Evolutionary conservation across 1,140 invertebrate species (phyloP), one percentile per base, ranked within the genome.

Genomic region (Eufriesea mexicana): DNA sequence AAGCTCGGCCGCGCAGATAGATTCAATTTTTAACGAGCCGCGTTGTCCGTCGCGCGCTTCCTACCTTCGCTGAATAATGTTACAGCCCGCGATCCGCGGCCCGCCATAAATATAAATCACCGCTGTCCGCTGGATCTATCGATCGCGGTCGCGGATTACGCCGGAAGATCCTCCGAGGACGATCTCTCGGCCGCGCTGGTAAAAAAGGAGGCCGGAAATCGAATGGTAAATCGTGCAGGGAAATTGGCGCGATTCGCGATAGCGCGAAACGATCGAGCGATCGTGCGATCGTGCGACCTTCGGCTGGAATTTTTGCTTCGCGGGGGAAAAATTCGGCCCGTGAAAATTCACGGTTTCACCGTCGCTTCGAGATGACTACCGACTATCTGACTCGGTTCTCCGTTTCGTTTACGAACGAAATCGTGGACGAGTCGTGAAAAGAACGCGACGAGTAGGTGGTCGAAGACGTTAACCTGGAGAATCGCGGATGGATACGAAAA

Each of bases 1-100:
- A 91, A 89, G 91, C 89, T 74, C 88, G 83, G 45, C 74, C 86
- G 88, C 87, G 89, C 89, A 92, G 92, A 91, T 90, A 89, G 89
- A 93, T 93, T 92, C 91, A 91, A 93, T 92, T 93, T 93, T 92
- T 93, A 93, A 93, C 91, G 90, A 92, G 90, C 88, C 89, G 76
- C 90, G 90, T 90, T 90, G 90, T 90, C 84, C 90, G 88, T 88
- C 87, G 83, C 74, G 88, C 87, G 88, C 85, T 85, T 84, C 85
- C 87, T 79, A 78, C 89, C 87, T 59, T 84, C 86, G 85, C 85
- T 86, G 90, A 90, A 90, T 90, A 90, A 90, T 91, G 91, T 89
- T 86, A 83, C 86, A 79, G 82, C 55, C 49, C 83, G 55, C 64
- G 74, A 78, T 47, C 49, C 79, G 76, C 59, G 62, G 25, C 64